Conservation (phyloP, 2,113 vertebrate genomes). For the Sorex araneus region DNA sequence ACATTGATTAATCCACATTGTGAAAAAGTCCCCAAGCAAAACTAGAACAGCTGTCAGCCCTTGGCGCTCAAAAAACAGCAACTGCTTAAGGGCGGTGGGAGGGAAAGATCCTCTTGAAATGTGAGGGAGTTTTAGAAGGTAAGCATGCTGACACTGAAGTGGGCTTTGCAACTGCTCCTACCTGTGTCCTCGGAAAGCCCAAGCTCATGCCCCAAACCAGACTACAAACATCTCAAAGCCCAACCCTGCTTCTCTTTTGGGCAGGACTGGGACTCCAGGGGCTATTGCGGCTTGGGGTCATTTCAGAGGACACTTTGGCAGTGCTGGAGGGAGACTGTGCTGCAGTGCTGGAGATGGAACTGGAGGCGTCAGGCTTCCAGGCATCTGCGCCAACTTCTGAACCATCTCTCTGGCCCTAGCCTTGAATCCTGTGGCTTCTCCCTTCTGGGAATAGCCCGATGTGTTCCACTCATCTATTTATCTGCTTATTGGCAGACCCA, state of each 20-base stretch:
- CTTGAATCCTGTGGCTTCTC: neutral
- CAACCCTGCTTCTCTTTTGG: neutral
- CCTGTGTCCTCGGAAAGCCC: slow-evolving; percentile 24
- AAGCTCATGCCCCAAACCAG: slow-evolving; percentile 43
- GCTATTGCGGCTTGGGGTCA: neutral
- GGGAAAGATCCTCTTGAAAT: slow-evolving; percentile 66
- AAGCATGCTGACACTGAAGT: slow-evolving; percentile 50
- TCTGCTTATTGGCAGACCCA: neutral
- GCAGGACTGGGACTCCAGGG: too few species aligned
- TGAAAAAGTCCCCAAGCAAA: slow-evolving; percentile 91
- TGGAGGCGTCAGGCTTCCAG: too few species aligned
- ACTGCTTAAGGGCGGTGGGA: slow-evolving; percentile 42
- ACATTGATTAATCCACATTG: slow-evolving; percentile 94
- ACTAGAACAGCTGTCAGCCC: slow-evolving; percentile 89
- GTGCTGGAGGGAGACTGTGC: too few species aligned
- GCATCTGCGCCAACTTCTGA: too few species aligned
- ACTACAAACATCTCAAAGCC: slow-evolving; percentile 43
- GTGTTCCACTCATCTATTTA: neutral
- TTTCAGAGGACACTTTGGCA: too few species aligned
- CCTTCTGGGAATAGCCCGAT: neutral
- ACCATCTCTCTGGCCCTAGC: neutral
- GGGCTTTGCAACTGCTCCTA: slow-evolving; percentile 28
- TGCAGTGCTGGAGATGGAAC: too few species aligned
- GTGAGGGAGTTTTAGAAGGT: slow-evolving; percentile 63
- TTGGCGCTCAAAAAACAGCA: slow-evolving; percentile 85